Base-by-base conservation (phyloP, 2,888 invertebrate genomes). In the Cephus nigrinus region DNA sequence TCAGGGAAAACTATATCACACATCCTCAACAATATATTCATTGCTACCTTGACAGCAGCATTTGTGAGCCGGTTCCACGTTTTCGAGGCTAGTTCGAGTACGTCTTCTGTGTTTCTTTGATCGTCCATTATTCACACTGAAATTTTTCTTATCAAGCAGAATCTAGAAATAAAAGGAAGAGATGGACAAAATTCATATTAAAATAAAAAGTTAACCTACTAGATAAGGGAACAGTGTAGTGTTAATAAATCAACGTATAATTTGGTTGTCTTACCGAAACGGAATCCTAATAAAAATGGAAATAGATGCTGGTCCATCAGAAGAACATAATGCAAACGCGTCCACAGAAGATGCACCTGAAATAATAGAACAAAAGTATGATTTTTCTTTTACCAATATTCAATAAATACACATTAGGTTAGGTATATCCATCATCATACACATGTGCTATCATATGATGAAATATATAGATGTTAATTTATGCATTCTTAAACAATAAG, bases 81-180 rank as follows among this genome's bases (percentile, higher is more conserved):
- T 86, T 86, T 90, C 12, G 84, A 79, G 23, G 88, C 89, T 33
- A 91, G 75, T 71, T 87, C 78, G 36, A 89, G 78, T 4, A 86
- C 81, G 71, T 89, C 87, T 74, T 89, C 87, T 15, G 80, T 76
- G 30, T 76, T 76, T 68, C 80, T 79, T 72, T 69, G 30, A 79
- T 84, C 80, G 72, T 85, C 84, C 85, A 85, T 87, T 35, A 74
- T 81, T 55, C 1, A 40, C 31, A 33, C 71, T 31, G 34, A 74
- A 73, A 32, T 69, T 76, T 73, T 73, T 68, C 12, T 81, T 40
- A 73, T 32, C 30, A 40, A 75, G 32, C 12, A 71, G 12, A 31
- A 33, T 71, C 31, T 71, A 71, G n/a, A 71, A 12, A 33, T 31
- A 31, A 55, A 23, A 23, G 5, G 55, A 23, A 55, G 2, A 55